Evolutionary conservation across 1,140 invertebrate genomes (phyloP), one percentile per base, ranked within the genome.

Genomic region (Wasmannia auropunctata): DNA sequence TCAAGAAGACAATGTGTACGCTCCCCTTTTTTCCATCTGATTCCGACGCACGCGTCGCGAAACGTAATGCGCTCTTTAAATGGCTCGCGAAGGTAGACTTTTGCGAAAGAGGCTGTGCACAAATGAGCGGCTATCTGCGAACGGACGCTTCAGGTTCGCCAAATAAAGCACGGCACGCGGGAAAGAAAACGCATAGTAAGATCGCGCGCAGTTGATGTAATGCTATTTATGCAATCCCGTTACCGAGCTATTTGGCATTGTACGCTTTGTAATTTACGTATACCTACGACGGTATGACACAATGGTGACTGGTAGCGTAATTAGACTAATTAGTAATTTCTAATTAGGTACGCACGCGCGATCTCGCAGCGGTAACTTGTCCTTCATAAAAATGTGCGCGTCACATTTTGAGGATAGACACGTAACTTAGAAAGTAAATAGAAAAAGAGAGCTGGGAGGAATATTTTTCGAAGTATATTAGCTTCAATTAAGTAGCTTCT

Each of bases 31-130:
- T 40, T 40, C 31, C 46, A 40, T 80, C 46, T 69, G 63, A 69
- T 80, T 40, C 22, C 67, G 19, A 14, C 25, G 51, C 49, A 56
- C 22, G 16, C 54, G 65, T 58, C 65, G 51, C 40, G 56, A 83
- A 72, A 74, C 79, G 51, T 74, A 74, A 74, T 83, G 28, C 25
- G 2, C 25, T 74, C 79, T 79, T 79, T 54, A 81, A 70, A 72
- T 81, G 79, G 79, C n/a, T 58, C 54, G 28, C 14, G 14, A 60
- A 43, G 43, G n/a, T n/a, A 28, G 46, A n/a, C n/a, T 37, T 72
- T 46, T 25, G 67, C 37, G 67, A 56, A 56, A 80, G 62, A 69
- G 62, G 10, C 46, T 56, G 58, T 51, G 62, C 49, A 19, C 31
- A 37, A 62, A 67, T 54, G 25, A 54, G 22, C 16, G 10, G 31